Base-by-base conservation (phyloP, 2,797 vertebrate species). In the Gobionotothen gibberifrons region DNA sequence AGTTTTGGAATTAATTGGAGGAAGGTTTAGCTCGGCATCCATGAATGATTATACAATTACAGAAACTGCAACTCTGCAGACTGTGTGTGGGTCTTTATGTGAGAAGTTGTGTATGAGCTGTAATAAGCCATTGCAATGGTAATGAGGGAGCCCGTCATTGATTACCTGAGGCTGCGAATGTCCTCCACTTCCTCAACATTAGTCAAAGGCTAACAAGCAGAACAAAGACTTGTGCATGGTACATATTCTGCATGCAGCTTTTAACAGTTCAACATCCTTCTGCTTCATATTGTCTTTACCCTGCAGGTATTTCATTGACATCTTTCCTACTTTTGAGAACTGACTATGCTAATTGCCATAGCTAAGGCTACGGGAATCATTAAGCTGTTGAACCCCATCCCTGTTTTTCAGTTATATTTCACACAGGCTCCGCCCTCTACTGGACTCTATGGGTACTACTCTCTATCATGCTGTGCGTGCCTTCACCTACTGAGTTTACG, bases 41-140 rank as follows among this genome's bases (percentile, higher is more conserved):
- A 1, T 78, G 69, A 89, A 87, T 83, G 72, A 89, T 87, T 79
- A 79, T 63, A 71, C 62, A 85, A 90, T 85, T 87, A 82, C 67
- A 78, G 71, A 53, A 19, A 76, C 75, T 17, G 0, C 66, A 72
- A 22, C 21, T 76, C 32, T 39, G 4, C 42, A 22, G n/a, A 21
- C 16, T 43, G 46, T 5, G 9, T 64, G 43, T 54, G 44, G 51
- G 52, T 67, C 69, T 74, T 16, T 58, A 26, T 62, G 49, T 73
- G 42, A 56, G 63, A 36, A 43, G 49, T 22, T 62, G 64, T 66
- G 58, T 59, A 40, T 48, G 19, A 63, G 22, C 26, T 60, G 62
- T 72, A 81, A 79, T 59, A 43, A 72, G 63, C 69, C 54, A 58
- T 76, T 76, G 63, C 40, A 26, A 71, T 67, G 61, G 54, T 83